Evolutionary conservation across 2,888 invertebrate genomes (phyloP), one percentile per base, ranked within the genome.

Genomic region (Cancer borealis): DNA sequence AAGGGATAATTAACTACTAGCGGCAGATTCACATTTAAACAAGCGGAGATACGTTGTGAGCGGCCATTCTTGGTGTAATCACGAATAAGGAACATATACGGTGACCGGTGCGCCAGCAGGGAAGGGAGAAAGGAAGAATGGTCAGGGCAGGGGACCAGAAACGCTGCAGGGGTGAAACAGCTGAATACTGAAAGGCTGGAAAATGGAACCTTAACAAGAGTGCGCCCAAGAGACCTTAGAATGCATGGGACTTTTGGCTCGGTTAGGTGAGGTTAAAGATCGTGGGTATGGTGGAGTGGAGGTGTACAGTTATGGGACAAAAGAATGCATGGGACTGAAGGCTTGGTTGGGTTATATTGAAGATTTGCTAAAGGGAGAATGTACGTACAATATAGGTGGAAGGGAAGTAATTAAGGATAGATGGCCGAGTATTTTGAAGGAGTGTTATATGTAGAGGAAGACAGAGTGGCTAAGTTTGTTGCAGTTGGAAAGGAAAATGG

Each of bases 1-100:
- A 88, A 88, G 47, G 88, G 88, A 84, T 88, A 88, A 88, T 88
- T 88, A 88, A 88, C 88, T n/a, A 88, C n/a, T 12, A 49, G 88
- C 88, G 49, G 88, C 88, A 88, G 88, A 49, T 88, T 49, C 88
- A 88, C 47, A 88, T 88, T 46, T 88, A 49, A 49, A 88, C 88
- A 88, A 88, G 88, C 49, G 49, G 46, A 88, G 88, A 88, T 88
- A 88, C n/a, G 39, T 88, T 88, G 46, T 47, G 47, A 88, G 49
- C 88, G 47, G 46, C 49, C 47, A 47, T 46, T 88, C 47, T 46
- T 49, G 49, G 88, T 88, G 88, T 49, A 88, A 47, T n/a, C 88
- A 47, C 49, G 88, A 88, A 39, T 49, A 49, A 49, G 88, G 49
- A 49, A 88, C 88, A 88, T 39, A 88, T 12, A 88, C 88, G 49